Base-by-base conservation (phyloP, 2,113 vertebrate genomes). In the Neofelis nebulosa region DNA sequence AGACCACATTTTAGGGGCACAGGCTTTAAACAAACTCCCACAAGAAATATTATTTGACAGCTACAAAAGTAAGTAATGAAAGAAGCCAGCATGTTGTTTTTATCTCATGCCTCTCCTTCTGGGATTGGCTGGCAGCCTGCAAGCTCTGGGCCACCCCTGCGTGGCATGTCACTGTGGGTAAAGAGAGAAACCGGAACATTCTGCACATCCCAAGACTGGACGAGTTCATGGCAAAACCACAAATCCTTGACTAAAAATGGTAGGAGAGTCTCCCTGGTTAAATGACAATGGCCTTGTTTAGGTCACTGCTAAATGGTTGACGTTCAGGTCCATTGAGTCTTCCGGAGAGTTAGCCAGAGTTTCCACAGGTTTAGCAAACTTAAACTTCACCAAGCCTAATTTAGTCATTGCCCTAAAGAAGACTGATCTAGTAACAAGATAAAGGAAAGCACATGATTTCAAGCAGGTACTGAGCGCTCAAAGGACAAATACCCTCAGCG, bases 31-130 rank as follows among this genome's bases (percentile, higher is more conserved):
- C 96, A 98, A 98, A 98, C 96, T 98, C 98, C 98, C 98, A 98
- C 97, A 98, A 98, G 98, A 98, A 98, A 98, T 97, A 91, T 91
- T 97, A 97, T 97, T 98, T 98, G 98, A 98, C 98, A 98, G 98
- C 96, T 97, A 91, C 52, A 81, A 97, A 98, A 91, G 97, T 92
- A 82, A 94, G 91, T 92, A 95, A 92, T 97, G 97, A 98, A 98
- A 98, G 91, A 97, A 96, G 86, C 96, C 98, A 98, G 98, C 93
- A 85, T 91, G 95, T 93, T 97, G 95, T 97, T 98, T 97, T 97
- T 96, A 98, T 98, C 97, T 97, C 85, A 0, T 92, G 97, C 97
- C 95, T 97, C 96, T 94, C 88, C 97, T 98, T 96, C 95, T 96
- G 86, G 91, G 95, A 93, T 76, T 93, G 94, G 96, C 68, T 83